phyloP scores from a whole-genome alignment of 1,140 invertebrate species.

The Ips nitidus region DNA sequence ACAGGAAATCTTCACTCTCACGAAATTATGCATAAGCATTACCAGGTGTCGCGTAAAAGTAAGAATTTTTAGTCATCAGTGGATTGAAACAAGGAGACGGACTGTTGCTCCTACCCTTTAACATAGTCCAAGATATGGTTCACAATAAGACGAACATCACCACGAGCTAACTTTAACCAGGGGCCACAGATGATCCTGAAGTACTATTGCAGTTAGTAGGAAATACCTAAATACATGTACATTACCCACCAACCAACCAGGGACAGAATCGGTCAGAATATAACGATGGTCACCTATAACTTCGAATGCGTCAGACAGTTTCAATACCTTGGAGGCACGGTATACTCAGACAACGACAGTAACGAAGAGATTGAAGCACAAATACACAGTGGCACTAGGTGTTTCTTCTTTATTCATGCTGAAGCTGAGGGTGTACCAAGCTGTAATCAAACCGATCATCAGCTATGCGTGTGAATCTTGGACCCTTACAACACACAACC shows the following conservation, averaged over 20 bases:
- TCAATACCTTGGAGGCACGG: not conserved
- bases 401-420: not conserved
- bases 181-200: constrained; percentile 3
- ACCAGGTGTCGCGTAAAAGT: too few species aligned
- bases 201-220: constrained; percentile 1
- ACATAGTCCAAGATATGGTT: too few species aligned
- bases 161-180: too few species aligned
- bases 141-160: too few species aligned
- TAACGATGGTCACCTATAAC: constrained; percentile 1
- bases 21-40: too few species aligned
- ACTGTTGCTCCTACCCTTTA: too few species aligned
- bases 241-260: not conserved
- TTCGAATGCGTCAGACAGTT: constrained; percentile 14
- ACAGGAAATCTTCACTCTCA: too few species aligned
- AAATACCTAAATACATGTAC: constrained; percentile 7
- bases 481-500: too few species aligned
- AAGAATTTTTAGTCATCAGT: too few species aligned
- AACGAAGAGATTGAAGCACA: constrained; percentile 6
- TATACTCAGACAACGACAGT: constrained; percentile 4
- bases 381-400: not conserved
- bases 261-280: constrained; percentile 13
- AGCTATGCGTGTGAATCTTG: not conserved
- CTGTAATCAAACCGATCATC: not conserved
- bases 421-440: not conserved
- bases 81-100: too few species aligned